Evolutionary conservation across 2,888 invertebrate species (phyloP).

Genomic region (Metellina segmentata): DNA sequence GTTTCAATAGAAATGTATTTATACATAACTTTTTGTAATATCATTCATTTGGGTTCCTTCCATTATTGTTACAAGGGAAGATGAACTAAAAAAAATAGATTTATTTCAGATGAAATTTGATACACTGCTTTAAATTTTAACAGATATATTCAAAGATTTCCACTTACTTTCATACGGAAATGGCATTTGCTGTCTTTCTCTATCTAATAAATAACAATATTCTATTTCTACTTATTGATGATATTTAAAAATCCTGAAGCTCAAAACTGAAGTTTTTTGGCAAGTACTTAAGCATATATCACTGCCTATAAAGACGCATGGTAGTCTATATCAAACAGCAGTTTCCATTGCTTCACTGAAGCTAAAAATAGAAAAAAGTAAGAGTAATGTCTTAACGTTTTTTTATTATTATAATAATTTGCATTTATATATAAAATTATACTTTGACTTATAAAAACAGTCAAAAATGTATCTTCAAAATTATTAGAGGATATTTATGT

Average conservation of each 20-base stretch:
- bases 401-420: too few relatives aligned
- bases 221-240: slow-evolving; percentile 39
- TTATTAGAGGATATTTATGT: too few relatives aligned
- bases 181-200: not conserved
- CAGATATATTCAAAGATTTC: not conserved
- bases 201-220: slow-evolving; percentile 18
- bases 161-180: slow-evolving; percentile 11
- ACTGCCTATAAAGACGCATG: not conserved
- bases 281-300: slow-evolving; percentile 21
- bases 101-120: too few relatives aligned
- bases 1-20: not conserved
- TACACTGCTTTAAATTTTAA: not conserved
- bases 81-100: slow-evolving; percentile 3
- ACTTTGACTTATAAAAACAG: too few relatives aligned
- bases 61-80: not conserved
- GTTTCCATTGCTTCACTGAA: slow-evolving; percentile 40
- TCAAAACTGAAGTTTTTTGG: slow-evolving; percentile 34
- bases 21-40: not conserved
- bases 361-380: slow-evolving; percentile 10
- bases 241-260: slow-evolving; percentile 33
- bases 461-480: too few relatives aligned
- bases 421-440: too few relatives aligned
- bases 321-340: slow-evolving; percentile 24
- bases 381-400: too few relatives aligned
- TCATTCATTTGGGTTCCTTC: not conserved